phyloP scores from a whole-genome alignment of 2,888 invertebrate species.

The Geotrupes spiniger region DNA sequence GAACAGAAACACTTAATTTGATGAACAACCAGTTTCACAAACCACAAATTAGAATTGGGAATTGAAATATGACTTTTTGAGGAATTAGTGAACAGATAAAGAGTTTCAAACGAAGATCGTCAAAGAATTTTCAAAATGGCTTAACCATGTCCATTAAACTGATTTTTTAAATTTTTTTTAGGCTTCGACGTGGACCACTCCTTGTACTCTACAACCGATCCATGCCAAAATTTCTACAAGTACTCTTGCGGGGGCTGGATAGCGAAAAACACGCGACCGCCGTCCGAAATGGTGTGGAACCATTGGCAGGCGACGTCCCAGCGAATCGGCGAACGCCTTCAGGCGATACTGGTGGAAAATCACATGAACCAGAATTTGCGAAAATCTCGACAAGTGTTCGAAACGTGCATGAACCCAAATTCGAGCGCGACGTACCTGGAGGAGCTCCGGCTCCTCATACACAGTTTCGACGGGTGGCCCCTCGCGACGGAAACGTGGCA shows the following conservation, averaged over 20 bases:
- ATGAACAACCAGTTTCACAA: too few species aligned
- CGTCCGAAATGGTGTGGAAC: constrained; percentile 37
- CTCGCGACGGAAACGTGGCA: constrained; percentile 25
- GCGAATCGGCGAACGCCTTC: constrained; percentile 30
- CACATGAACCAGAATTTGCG: constrained; percentile 18
- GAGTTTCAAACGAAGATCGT: too few species aligned
- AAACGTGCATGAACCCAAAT: constrained; percentile 31
- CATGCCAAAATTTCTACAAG: constrained; percentile 38
- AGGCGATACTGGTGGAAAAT: constrained; percentile 28
- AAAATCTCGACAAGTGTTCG: constrained; percentile 33
- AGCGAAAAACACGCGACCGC: constrained; percentile 26
- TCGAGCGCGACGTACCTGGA: constrained; percentile 20
- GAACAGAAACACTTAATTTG: too few species aligned
- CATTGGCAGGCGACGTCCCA: constrained; percentile 32
- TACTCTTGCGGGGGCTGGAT: constrained; percentile 37
- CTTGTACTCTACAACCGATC: constrained; percentile 19
- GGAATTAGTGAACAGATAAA: too few species aligned
- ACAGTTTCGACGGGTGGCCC: constrained; percentile 36
- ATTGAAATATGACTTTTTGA: too few species aligned
- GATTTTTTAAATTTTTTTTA: too few species aligned
- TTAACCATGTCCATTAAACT: too few species aligned
- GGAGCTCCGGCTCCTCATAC: constrained; percentile 30
- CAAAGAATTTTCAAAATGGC: too few species aligned
- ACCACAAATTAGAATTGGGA: too few species aligned
- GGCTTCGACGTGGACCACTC: neutral